These are phyloP conservation scores for Ageneiosus marmoratus DNA, from an alignment of 2,113 vertebrate species.

Conservation along the genomic window DNA sequence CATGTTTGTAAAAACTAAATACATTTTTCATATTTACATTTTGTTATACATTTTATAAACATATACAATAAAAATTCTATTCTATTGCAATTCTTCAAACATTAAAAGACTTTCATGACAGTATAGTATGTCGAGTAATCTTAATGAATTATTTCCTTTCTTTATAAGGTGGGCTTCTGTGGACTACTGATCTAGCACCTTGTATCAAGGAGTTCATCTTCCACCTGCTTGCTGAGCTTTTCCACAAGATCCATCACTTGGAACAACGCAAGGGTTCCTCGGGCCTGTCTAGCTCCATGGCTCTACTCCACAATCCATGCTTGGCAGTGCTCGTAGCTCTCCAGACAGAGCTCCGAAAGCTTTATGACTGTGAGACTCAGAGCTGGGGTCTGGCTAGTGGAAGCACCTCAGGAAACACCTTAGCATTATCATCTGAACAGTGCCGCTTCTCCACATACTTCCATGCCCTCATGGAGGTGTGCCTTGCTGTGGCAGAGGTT, in stretches of 20 bases:
- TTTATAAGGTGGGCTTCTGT: conserved; percentile 86
- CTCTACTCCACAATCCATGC: conserved; percentile 92
- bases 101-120: not conserved
- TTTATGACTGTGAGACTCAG: conserved; percentile 93
- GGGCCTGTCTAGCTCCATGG: conserved; percentile 87
- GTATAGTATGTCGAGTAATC: not conserved
- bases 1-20: not conserved
- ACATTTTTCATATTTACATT: too few species aligned
- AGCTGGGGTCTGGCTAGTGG: conserved; percentile 80
- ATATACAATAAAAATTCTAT: too few species aligned
- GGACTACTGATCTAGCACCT: conserved; percentile 92
- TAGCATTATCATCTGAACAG: conserved; percentile 77
- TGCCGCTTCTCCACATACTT: conserved; percentile 95
- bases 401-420: conserved; percentile 64
- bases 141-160: conserved; percentile 19
- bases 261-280: conserved; percentile 86
- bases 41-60: too few species aligned
- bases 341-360: conserved; percentile 92
- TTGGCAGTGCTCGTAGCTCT: conserved; percentile 94
- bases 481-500: conserved; percentile 92
- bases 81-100: not conserved
- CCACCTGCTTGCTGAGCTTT: conserved; percentile 88
- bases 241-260: conserved; percentile 87
- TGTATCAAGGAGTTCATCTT: conserved; percentile 92
- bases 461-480: conserved; percentile 94